Evolutionary conservation across 2,888 invertebrate species (phyloP), one percentile per base, ranked within the genome.

Genomic region (Resseliella maxima): DNA sequence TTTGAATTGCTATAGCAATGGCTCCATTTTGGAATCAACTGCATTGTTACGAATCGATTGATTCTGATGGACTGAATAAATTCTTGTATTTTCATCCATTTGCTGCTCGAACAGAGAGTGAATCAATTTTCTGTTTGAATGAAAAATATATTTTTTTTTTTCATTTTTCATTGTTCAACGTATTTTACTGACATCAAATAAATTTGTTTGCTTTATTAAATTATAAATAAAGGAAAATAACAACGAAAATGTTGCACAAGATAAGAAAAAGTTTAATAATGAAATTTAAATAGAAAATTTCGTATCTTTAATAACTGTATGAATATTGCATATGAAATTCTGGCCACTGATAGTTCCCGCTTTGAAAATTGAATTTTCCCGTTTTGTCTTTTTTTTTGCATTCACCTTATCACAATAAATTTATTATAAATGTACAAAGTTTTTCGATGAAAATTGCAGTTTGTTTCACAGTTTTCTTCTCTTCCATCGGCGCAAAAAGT

Each of bases 321-420:
- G 72, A 72, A 72, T 72, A 35, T 72, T 31, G 72, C 31, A 72
- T 15, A 31, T 15, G n/a, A 72, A 27, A 72, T 31, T 31, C 10
- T 6, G 6, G 31, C 6, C 12, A 8, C 10, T 72, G 72, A 72
- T 31, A 72, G 72, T 72, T 72, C n/a, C n/a, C n/a, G 27, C 72
- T 72, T 72, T n/a, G n/a, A n/a, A n/a, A 72, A 31, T 72, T 72
- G 12, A 35, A 72, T 12, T 72, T 72, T n/a, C n/a, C n/a, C 31
- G 15, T 72, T 72, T 27, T 27, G 27, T 41, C 41, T 72, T 8
- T 35, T 72, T 31, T 72, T 72, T 72, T 18, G 59, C 24, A 5
- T 15, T 72, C 31, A 72, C 31, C 31, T 72, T 59, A 59, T 59
- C 59, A 31, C 72, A 72, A 72, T 72, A 72, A 72, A 72, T 72